Percentiles rank a stretch among this genome's conserved stretches.
These are phyloP conservation scores for Danio kyathit DNA, from an alignment of 2,797 vertebrate species.

Conservation along the genomic window DNA sequence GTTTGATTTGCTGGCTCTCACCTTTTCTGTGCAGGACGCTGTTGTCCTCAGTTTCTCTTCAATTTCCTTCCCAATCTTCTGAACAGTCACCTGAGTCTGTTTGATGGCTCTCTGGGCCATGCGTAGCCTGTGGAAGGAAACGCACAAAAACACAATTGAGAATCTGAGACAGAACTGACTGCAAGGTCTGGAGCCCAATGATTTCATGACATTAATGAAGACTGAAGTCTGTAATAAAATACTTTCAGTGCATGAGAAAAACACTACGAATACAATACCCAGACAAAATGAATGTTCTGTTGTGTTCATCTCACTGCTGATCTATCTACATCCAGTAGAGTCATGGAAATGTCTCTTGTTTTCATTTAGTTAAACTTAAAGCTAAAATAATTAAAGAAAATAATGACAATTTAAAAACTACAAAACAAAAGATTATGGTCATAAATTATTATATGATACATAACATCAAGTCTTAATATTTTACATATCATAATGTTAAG, in stretches of 20 bases:
- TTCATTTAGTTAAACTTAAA: too few species aligned
- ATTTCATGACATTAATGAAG: slow-evolving; percentile 8
- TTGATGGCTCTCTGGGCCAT: slow-evolving; percentile 98
- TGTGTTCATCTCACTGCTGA: background rate
- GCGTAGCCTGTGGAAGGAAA: slow-evolving; percentile 85
- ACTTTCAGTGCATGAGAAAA: background rate
- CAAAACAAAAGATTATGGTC: too few species aligned
- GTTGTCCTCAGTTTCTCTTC: slow-evolving; percentile 94
- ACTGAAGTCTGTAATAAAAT: slow-evolving; percentile 9
- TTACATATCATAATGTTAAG: too few species aligned
- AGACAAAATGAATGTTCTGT: background rate
- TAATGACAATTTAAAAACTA: too few species aligned
- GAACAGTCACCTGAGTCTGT: slow-evolving; percentile 98
- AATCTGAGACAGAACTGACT: background rate
- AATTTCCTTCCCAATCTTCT: slow-evolving; percentile 97
- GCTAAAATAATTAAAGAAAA: too few species aligned
- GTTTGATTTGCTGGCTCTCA: slow-evolving; percentile 70
- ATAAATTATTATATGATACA: too few species aligned
- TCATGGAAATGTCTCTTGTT: too few species aligned
- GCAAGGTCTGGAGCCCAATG: background rate
- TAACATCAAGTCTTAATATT: too few species aligned
- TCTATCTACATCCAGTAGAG: too few species aligned
- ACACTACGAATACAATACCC: background rate
- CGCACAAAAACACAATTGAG: slow-evolving; percentile 35
- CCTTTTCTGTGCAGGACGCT: slow-evolving; percentile 90